phyloP scores from a whole-genome alignment of 2,797 vertebrate genomes.

The Anguilla obscura region DNA sequence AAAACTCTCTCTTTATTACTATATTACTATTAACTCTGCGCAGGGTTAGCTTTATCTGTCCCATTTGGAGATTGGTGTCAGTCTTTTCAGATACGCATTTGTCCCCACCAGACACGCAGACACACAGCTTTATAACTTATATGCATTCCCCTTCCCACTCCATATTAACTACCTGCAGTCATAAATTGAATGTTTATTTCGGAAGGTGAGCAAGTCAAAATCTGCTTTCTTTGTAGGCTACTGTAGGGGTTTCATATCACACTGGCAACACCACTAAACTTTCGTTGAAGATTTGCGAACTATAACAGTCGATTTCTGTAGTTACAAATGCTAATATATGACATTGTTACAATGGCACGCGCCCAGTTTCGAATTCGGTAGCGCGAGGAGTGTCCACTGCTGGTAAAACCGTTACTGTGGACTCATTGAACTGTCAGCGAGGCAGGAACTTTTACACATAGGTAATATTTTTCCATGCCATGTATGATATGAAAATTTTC shows the following conservation, averaged over 20 bases:
- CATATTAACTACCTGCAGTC: not conserved
- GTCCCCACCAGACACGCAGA: too few species aligned
- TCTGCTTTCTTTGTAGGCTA: not conserved
- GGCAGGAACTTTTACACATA: not conserved
- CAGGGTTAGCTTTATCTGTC: constrained; percentile 26
- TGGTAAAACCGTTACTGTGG: constrained; percentile 14
- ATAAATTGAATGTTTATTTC: not conserved
- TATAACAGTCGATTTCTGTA: not conserved
- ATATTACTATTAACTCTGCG: constrained; percentile 34
- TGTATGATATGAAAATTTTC: not conserved
- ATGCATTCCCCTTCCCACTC: not conserved
- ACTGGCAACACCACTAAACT: not conserved
- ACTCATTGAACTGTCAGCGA: not conserved
- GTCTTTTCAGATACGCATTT: not conserved
- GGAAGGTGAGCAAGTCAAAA: not conserved
- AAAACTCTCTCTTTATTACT: constrained; percentile 39
- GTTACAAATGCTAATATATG: not conserved
- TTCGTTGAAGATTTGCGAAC: not conserved
- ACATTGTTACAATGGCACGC: not conserved
- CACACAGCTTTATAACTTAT: too few species aligned
- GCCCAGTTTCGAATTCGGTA: not conserved
- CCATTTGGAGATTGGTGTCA: constrained; percentile 37
- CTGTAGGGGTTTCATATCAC: not conserved
- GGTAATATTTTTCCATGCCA: not conserved
- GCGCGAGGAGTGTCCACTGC: not conserved